A percentile compares a stretch with the other conserved stretches of the same genome.
Conservation (phyloP, 2,888 invertebrate species). For the Harpalus rubripes region DNA sequence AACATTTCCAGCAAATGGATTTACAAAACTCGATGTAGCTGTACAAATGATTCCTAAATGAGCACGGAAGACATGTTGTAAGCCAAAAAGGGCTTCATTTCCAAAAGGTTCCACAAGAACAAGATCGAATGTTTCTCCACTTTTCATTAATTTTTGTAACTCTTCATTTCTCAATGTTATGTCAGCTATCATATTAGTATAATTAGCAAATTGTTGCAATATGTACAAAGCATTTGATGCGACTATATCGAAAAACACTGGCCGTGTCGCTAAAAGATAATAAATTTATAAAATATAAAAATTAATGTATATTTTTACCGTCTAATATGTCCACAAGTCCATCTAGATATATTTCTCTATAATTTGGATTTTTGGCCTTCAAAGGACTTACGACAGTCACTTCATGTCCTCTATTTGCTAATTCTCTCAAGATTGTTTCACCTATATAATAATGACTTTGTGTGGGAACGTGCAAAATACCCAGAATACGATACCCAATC, state of each 20-base stretch:
- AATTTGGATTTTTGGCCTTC: conserved; percentile 1
- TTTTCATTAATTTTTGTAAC: conserved; percentile 58
- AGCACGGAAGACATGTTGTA: conserved; percentile 74
- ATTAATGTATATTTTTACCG: neutral
- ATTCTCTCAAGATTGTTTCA: conserved; percentile 76
- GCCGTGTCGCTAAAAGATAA: no score
- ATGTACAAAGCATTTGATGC: no score
- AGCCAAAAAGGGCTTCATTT: conserved; percentile 73
- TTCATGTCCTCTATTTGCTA: conserved; percentile 78
- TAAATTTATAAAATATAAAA: neutral
- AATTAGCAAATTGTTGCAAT: no score
- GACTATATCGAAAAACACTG: no score
- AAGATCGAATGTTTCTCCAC: conserved; percentile 72
- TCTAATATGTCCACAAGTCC: conserved; percentile 12
- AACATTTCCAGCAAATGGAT: conserved; percentile 73
- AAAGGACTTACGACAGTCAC: conserved; percentile 76
- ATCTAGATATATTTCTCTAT: conserved; percentile 40
- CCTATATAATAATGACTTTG: conserved; percentile 59
- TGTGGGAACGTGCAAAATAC: conserved; percentile 50
- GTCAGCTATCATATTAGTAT: neutral
- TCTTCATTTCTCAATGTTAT: conserved; percentile 21
- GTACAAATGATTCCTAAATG: conserved; percentile 73
- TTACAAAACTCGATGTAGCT: conserved; percentile 71
- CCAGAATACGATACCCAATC: conserved; percentile 45
- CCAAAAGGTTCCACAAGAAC: conserved; percentile 73